Base-by-base conservation (phyloP, 2,113 vertebrate species). In the Abramis brama region DNA sequence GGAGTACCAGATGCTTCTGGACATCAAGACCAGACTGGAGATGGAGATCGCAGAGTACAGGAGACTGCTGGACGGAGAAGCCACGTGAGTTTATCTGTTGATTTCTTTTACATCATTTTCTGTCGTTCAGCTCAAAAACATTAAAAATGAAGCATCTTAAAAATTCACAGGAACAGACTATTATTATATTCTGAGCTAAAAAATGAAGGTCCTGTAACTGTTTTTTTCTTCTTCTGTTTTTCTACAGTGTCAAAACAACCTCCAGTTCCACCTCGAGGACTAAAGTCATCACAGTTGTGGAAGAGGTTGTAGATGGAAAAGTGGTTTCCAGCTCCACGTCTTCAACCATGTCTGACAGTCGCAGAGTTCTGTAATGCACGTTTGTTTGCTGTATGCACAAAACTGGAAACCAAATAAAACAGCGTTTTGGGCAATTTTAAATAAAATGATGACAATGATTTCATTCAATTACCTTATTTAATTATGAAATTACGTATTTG, bases 41-140 rank as follows among this genome's bases (percentile, higher is more conserved):
- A 86, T 96, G 92, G 96, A 97, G 92, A 97, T 97, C 50, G 87
- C 94, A 0, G 96, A 95, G 82, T 97, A 97, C 93, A 92, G 90
- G 64, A 92, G 92, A 82, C 95, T 97, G 89, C 92, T 97, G 90
- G 95, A 96, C 0, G 92, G 88, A 92, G 95, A 2, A 92, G 88
- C 19, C 50, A 15, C 2, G 92, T 93, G n/a, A 86, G 89, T 55
- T n/a, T 6, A 25, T 33, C 27, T 36, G 43, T 19, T 55, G 36
- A 60, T 83, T 39, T 71, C 73, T 55, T 71, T 83, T 15, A 55
- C 55, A 3, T 57, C 8, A 57, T 57, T 47, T 11, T 2, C n/a
- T 21, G 30, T 8, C 30, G 1, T 8, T 60, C 27, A 36, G 19
- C 6, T 39, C 27, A 4, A 39, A 36, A 59, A 39, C 52, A 36